Evolutionary conservation across 2,797 vertebrate genomes (phyloP), one percentile per base, ranked within the genome.

Genomic region (Eleutherodactylus coqui): DNA sequence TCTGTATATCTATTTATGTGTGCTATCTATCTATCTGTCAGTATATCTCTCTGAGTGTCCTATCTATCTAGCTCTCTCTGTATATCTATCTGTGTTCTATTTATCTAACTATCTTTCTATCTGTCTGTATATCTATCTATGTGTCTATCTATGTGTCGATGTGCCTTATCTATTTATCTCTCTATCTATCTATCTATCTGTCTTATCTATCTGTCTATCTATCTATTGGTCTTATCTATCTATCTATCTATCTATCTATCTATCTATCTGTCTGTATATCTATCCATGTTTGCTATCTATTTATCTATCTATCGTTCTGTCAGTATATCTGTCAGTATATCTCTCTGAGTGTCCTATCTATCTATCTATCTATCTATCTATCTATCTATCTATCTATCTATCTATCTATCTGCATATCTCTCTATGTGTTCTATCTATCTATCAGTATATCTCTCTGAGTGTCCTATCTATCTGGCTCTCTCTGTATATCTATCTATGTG

Each of bases 401-500:
- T n/a, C n/a, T n/a, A n/a, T n/a, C n/a, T n/a, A n/a, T n/a, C 64
- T 69, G 10, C 38, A 34, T 69, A 24, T 24, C 19, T 24, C 16
- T 58, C 55, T 58, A 60, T 58, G n/a, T n/a, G n/a, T n/a, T n/a
- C n/a, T n/a, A n/a, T n/a, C 32, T 69, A 69, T 21, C 32, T 69
- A 70, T 38, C 64, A 24, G 24, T 79, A 53, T 38, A 38, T 60
- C 36, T 41, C 5, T 41, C 32, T 60, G 11, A n/a, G n/a, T n/a
- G n/a, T n/a, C 53, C 73, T 51, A 51, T 51, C n/a, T 76, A 51
- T 76, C 45, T 76, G 8, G n/a, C n/a, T 76, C 45, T 77, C 55
- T 77, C 73, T 64, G 17, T 67, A 13, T 67, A 34, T 34, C 29
- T 67, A 36, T 69, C 27, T 36, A 0, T 38, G 9, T 64, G 3